Base-by-base conservation (phyloP, 2,888 invertebrate genomes). In the Andrena marginata region DNA sequence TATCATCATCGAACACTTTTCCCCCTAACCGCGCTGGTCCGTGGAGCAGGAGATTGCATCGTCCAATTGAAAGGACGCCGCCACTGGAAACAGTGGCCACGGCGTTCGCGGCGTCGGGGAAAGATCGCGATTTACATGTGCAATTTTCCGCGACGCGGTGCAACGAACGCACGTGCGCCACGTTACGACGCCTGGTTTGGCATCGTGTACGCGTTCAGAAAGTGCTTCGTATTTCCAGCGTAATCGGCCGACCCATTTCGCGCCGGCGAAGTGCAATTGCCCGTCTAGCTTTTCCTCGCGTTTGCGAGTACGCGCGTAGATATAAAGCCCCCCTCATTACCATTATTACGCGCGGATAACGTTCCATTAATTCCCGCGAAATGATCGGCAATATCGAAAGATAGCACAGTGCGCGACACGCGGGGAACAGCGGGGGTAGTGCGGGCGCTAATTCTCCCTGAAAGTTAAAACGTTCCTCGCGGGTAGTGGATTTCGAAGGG, bases 331-430 rank as follows among this genome's bases (percentile, higher is more conserved):
- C 42, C 78, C 85, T 87, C 87, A 86, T 90, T 90, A 90, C 73
- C 79, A 71, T 85, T 87, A 85, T 83, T 75, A 77, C 70, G 26
- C 74, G 59, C 79, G 78, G 88, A 89, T 90, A 90, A 83, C 84
- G 80, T 85, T 83, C 68, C 86, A 90, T 90, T 90, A 91, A 90
- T 91, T 90, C 80, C 81, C 74, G 76, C 71, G 74, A 72, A 88
- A 88, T 85, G 84, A 89, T 87, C 80, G 85, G 84, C 82, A 87
- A 88, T 89, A 86, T 77, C 78, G 78, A 33, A 4, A 54, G 56
- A 76, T 63, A 35, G 35, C 35, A 29, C 54, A 49, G 16, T 5
- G 42, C 42, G 42, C 42, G 42, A 42, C 26, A 54, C 35, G 20
- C 4, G 42, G 49, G 16, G 33, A 10, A 6, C 16, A 13, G 31